Base-by-base conservation (phyloP, 1,140 invertebrate genomes). In the Druon quercuslanigerum region DNA sequence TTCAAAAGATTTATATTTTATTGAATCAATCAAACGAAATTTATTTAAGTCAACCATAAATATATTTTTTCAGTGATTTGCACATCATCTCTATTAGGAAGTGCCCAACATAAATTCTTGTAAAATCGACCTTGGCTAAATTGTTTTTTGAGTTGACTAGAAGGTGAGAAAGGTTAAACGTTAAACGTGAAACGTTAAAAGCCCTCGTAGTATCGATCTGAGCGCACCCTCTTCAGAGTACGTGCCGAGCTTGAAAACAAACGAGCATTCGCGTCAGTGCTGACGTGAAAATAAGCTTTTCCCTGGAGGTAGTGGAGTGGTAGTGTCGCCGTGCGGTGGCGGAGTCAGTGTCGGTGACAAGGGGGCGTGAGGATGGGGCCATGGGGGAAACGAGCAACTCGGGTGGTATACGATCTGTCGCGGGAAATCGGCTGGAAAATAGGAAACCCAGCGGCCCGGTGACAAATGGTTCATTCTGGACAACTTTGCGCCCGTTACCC, bases 351-450 rank as follows among this genome's bases (percentile, higher is more conserved):
- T 54, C 70, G 52, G 50, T 71, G 78, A 75, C 77, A 75, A 70
- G 77, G 77, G 33, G 76, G 75, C 54, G 81, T 66, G n/a, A 66
- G 25, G 20, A n/a, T 13, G 60, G 73, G 50, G 17, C 25, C n/a
- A 46, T 13, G 60, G 73, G 50, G 17, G 60, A 66, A 66, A 66
- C 33, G 46, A 74, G 60, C 19, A 71, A 71, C 60, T 79, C 75
- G 70, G 74, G 72, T 77, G 71, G 46, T 79, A 77, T 77, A 71
- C 77, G 72, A 77, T 73, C 82, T 84, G 85, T 81, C 79, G 86
- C 78, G 79, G 85, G 85, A 90, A 91, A 90, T 91, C 90, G 90
- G 86, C 73, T 80, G 89, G 90, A 91, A 91, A 91, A 91, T 91
- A 89, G 89, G 87, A 91, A 91, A 91, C 87, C 85, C 88, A 89